Evolutionary conservation across 2,113 vertebrate species (phyloP), one percentile per base, ranked within the genome.

Genomic region (Lates calcarifer): DNA sequence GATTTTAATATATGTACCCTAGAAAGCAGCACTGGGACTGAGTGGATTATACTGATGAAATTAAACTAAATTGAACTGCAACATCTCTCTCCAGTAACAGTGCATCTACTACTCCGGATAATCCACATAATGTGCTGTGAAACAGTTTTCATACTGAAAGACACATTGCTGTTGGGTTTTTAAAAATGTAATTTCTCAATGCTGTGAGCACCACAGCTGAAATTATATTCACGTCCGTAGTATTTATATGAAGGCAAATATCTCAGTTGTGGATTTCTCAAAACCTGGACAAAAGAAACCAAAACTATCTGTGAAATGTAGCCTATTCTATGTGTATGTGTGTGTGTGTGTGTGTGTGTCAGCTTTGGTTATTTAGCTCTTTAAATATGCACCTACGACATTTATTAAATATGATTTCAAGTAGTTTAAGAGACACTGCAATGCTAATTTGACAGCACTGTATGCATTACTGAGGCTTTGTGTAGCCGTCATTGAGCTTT

Each of bases 1-100:
- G 35, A 37, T 37, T 37, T 7, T 6, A 37, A 37, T 37, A 37
- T 37, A 37, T 9, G 35, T 37, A 37, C 35, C 35, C 35, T 37
- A 37, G 35, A 37, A 37, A 37, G 35, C 35, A 1, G 35, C 10
- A 37, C 8, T 9, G 13, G 20, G 58, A 51, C 28, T 14, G n/a
- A 76, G n/a, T 39, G 55, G 55, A 69, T 69, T 53, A 70, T 62
- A 14, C 22, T 26, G 29, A 63, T 51, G 47, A 39, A 58, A 53
- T 51, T 15, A 53, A 9, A 39, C 22, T 22, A 17, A 39, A 51
- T 39, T 5, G n/a, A 28, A 51, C 43, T 26, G 20, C 41, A 15
- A 26, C 22, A 39, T 20, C 28, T 61, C 15, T 62, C n/a, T 58
- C 26, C 26, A 49, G 39, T 14, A 41, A 41, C 14, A 28, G 14